These are phyloP conservation scores for Tachuris rubrigastra DNA, from an alignment of 2,113 vertebrate genomes.

Conservation along the genomic window DNA sequence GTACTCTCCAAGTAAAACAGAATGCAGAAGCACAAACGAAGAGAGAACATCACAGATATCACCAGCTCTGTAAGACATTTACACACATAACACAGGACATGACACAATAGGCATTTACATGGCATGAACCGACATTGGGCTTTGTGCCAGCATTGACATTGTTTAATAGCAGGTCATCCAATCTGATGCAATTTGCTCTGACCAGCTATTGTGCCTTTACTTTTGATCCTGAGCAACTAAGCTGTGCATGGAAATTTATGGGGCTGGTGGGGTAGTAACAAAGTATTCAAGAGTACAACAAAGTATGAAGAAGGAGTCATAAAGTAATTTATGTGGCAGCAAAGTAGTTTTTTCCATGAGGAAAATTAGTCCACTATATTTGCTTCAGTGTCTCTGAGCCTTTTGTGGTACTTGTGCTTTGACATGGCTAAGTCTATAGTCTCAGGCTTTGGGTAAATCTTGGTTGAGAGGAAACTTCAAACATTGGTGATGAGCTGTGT, in stretches of 20 bases:
- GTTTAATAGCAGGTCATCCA: not conserved
- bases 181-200: not conserved
- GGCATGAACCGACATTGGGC: not conserved
- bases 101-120: not conserved
- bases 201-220: not conserved
- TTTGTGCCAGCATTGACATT: not conserved
- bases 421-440: not conserved
- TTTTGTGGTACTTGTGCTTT: not conserved
- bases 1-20: not conserved
- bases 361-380: not conserved
- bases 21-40: not conserved
- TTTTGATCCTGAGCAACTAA: not conserved
- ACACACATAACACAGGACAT: not conserved
- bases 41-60: not conserved
- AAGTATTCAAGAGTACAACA: not conserved
- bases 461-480: not conserved
- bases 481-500: fast-evolving
- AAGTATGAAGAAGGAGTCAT: not conserved
- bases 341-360: not conserved
- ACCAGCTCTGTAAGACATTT: not conserved
- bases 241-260: not conserved
- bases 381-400: not conserved
- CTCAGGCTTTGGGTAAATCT: not conserved
- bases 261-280: not conserved
- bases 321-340: not conserved